These are phyloP conservation scores for Phengaris alcon DNA, from an alignment of 2,888 invertebrate species.

Conservation along the genomic window DNA sequence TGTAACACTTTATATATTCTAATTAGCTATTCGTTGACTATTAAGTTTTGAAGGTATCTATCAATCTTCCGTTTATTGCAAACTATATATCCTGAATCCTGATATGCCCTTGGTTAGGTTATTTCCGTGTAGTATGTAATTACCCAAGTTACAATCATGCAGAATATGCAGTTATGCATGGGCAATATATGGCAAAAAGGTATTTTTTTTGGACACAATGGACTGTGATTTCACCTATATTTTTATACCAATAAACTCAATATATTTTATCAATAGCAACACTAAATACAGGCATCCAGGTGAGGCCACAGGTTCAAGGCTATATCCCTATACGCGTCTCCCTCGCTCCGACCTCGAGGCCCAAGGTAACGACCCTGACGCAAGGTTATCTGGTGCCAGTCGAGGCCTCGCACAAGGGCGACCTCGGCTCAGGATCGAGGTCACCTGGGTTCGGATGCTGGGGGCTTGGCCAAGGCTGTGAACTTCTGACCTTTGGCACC, in stretches of 20 bases:
- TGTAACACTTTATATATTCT: slow-evolving; percentile 26
- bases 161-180: too few species aligned
- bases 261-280: slow-evolving; percentile 1
- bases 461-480: not conserved
- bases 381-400: slow-evolving; percentile 15
- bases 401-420: slow-evolving; percentile 42
- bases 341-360: slow-evolving; percentile 19
- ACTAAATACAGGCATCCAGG: not conserved
- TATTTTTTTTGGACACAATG: not conserved
- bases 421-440: slow-evolving; percentile 33
- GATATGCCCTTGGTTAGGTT: too few species aligned
- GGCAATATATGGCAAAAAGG: not conserved
- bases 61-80: not conserved
- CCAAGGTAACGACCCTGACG: slow-evolving; percentile 15
- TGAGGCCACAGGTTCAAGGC: not conserved
- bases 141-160: too few species aligned
- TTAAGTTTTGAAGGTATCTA: not conserved
- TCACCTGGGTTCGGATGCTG: not conserved
- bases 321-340: slow-evolving; percentile 2
- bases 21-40: not conserved
- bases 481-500: not conserved
- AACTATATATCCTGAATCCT: not conserved
- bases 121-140: too few species aligned
- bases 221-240: not conserved
- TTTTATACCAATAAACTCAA: not conserved